Evolutionary conservation across 2,888 invertebrate species (phyloP), one percentile per base, ranked within the genome.

Genomic region (Mesodorylaimus sp.): DNA sequence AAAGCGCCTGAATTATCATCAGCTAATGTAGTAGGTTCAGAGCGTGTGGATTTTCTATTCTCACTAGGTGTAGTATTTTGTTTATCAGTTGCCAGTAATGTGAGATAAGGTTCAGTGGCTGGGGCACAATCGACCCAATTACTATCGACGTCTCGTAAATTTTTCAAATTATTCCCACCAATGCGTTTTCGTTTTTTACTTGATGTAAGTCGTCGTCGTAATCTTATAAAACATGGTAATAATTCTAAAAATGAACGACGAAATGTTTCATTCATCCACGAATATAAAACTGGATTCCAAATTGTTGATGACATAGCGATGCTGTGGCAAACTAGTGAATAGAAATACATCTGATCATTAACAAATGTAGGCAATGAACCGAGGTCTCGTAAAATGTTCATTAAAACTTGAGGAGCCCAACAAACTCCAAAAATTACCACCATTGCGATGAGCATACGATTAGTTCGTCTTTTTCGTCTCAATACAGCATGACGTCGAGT

Each of bases 371-470:
- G 42, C 13, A 28, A 16, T 13, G 19, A 27, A 19, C 29, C 29
- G 50, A 10, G 39, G 27, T 50, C 50, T n/a, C 16, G 5, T 16
- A 48, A 21, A 19, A 50, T 25, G 41, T 50, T 50, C 24, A 48
- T 37, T 5, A 48, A 19, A 2, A 50, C 50, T 23, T 39, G 41
- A 13, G 41, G 44, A 3, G 27, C 24, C 44, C 44, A 26, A 21
- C 44, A 43, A 26, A 43, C 26, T 3, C 21, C 47, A 19, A 48
- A 48, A 5, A 48, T 24, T 5, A 48, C n/a, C 10, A 48, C 91
- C 91, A 93, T 93, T 1, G 87, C 83, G 53, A 93, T 88, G 52
- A 95, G 71, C 93, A 93, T 93, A 56, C 86, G 78, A 68, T 93
- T 93, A 7, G 91, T 91, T 43, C 87, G 75, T 48, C 81, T 76